These are phyloP conservation scores for Cephus nigrinus DNA, from an alignment of 2,888 invertebrate genomes.

Conservation along the genomic window DNA sequence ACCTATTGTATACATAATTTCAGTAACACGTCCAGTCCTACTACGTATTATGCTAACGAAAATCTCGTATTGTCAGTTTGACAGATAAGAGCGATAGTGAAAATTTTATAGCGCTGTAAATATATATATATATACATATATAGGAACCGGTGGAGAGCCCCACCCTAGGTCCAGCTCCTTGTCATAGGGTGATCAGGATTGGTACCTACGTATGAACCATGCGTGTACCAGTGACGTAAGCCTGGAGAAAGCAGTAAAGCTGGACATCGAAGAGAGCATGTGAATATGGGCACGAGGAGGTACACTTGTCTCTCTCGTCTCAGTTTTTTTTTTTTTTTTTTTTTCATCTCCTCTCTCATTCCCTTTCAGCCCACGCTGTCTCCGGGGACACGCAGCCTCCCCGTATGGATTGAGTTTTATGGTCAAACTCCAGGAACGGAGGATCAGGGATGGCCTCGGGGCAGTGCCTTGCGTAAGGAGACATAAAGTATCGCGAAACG, in stretches of 20 bases:
- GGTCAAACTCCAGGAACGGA: constrained; percentile 1
- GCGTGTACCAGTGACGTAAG: neutral
- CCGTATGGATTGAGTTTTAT: neutral
- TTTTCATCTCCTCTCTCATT: constrained; percentile 8
- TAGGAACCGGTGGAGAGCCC: neutral
- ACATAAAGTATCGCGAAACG: neutral
- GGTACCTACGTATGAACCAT: neutral
- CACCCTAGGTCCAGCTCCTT: neutral
- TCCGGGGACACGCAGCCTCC: neutral
- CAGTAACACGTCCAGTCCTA: too few relatives aligned
- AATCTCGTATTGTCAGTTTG: too few relatives aligned
- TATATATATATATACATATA: neutral
- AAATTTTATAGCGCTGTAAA: neutral
- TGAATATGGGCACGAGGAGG: neutral
- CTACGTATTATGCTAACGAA: too few relatives aligned
- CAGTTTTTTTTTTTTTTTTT: neutral
- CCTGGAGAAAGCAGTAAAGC: constrained; percentile 3
- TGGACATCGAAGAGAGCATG: neutral
- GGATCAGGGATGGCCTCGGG: neutral
- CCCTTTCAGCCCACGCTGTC: neutral
- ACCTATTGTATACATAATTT: too few relatives aligned
- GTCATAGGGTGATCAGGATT: neutral
- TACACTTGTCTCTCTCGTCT: neutral
- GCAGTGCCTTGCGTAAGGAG: neutral
- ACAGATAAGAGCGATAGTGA: neutral